Evolutionary conservation across 1,140 invertebrate genomes (phyloP).

Genomic region (Leptonema lineaticorne): DNA sequence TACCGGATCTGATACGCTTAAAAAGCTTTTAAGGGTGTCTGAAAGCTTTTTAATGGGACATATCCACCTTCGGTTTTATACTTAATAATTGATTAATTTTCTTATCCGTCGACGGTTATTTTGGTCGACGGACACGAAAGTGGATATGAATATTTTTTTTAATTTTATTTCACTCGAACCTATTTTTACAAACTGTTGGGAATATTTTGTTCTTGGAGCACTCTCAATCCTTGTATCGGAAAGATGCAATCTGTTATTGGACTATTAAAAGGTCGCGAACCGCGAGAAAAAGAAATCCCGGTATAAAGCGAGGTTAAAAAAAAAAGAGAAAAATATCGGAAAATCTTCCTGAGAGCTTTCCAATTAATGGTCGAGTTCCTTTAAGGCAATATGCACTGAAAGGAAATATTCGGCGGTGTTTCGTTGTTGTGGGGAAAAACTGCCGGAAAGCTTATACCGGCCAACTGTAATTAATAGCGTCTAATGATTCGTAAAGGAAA

Average conservation of each 20-base stretch:
- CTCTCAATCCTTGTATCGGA: neutral
- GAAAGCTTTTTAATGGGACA: constrained; percentile 31
- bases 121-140: too few species aligned
- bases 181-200: too few species aligned
- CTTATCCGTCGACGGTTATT: neutral
- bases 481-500: constrained; percentile 27
- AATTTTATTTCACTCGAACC: too few species aligned
- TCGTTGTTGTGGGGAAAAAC: constrained; percentile 17
- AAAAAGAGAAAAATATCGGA: neutral
- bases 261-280: constrained; percentile 2
- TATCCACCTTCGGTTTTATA: constrained; percentile 8
- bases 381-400: constrained; percentile 14
- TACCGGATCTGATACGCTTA: constrained; percentile 18
- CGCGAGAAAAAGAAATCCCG: neutral
- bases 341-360: constrained; percentile 19
- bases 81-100: constrained; percentile 9
- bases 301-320: too few species aligned
- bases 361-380: constrained; percentile 17
- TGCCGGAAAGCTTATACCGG: constrained; percentile 22
- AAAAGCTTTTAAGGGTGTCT: constrained; percentile 22
- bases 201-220: too few species aligned
- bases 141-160: too few species aligned
- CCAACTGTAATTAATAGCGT: constrained; percentile 26
- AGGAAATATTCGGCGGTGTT: constrained; percentile 15
- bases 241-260: constrained; percentile 1